A percentile compares a stretch with the other conserved stretches of the same genome.
phyloP scores from a whole-genome alignment of 2,888 invertebrate species.

The Embidobia sp. region DNA sequence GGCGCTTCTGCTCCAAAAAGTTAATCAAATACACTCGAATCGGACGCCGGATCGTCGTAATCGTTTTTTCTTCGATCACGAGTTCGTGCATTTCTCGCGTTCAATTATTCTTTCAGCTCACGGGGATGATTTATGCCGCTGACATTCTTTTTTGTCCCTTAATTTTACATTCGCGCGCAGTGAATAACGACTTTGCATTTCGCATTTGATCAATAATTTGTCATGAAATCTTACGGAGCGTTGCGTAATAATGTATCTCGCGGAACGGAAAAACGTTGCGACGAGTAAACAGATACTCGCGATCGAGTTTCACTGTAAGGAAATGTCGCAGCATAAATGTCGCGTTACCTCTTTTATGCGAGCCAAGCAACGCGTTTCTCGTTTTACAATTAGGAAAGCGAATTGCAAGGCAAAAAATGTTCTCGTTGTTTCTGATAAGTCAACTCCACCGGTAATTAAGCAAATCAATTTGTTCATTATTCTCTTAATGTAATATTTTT shows the following conservation, averaged over 20 bases:
- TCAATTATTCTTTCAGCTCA: slow-evolving; percentile 26
- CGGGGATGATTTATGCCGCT: slow-evolving; percentile 8
- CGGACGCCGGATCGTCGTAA: slow-evolving; percentile 21
- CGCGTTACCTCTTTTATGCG: slow-evolving; percentile 9
- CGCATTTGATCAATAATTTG: slow-evolving; percentile 35
- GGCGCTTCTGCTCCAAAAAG: not conserved
- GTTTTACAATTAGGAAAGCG: no score
- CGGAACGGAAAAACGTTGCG: slow-evolving; percentile 25
- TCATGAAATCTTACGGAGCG: slow-evolving; percentile 14
- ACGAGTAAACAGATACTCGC: slow-evolving; percentile 23
- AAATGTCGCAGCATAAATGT: slow-evolving; percentile 19
- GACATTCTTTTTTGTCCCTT: slow-evolving; percentile 10
- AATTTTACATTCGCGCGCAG: slow-evolving; percentile 15
- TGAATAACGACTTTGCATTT: slow-evolving; percentile 15
- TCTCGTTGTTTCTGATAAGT: no score
- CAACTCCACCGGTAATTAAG: no score
- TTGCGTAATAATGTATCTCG: slow-evolving; percentile 17
- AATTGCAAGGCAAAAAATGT: no score
- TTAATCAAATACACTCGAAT: not conserved
- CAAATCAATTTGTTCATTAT: no score
- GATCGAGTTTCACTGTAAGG: slow-evolving; percentile 27
- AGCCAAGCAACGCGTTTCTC: slow-evolving; percentile 7
- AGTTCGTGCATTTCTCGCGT: not conserved
- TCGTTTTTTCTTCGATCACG: slow-evolving; percentile 18
- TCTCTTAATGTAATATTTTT: no score